Conservation (phyloP, 2,113 vertebrate species). For the Mugil cephalus region DNA sequence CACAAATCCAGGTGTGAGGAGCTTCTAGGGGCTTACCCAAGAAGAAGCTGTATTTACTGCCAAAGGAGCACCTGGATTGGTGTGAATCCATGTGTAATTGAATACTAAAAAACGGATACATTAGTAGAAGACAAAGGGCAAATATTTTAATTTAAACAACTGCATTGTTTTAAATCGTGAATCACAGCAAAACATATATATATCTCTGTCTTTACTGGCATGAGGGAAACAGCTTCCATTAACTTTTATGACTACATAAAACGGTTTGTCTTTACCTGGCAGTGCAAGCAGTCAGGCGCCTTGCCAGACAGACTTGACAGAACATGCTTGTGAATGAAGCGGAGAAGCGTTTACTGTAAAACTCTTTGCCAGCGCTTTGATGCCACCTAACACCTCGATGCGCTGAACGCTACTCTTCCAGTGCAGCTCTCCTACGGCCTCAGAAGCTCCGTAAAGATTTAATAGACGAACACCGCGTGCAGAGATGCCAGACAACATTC, state of each 20-base stretch:
- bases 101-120: no score
- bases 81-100: no score
- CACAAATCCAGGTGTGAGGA: not conserved
- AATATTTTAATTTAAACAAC: no score
- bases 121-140: no score
- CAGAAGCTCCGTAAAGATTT: constrained; percentile 56
- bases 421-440: constrained; percentile 37
- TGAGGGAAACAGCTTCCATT: no score
- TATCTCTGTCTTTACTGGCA: no score
- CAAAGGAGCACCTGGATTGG: no score
- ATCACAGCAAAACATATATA: no score
- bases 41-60: not conserved
- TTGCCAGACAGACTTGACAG: constrained; percentile 33
- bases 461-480: constrained; percentile 38
- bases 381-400: constrained; percentile 58
- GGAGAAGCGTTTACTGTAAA: constrained; percentile 64
- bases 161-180: no score
- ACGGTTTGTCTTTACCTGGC: constrained; percentile 15
- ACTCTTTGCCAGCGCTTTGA: constrained; percentile 61
- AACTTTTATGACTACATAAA: constrained; percentile 26
- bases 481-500: constrained; percentile 44
- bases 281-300: constrained; percentile 25
- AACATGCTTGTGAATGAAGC: constrained; percentile 45
- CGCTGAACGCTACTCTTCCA: constrained; percentile 47
- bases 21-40: not conserved